phyloP scores from a whole-genome alignment of 2,113 vertebrate genomes.

The Psammodynastes pulverulentus region DNA sequence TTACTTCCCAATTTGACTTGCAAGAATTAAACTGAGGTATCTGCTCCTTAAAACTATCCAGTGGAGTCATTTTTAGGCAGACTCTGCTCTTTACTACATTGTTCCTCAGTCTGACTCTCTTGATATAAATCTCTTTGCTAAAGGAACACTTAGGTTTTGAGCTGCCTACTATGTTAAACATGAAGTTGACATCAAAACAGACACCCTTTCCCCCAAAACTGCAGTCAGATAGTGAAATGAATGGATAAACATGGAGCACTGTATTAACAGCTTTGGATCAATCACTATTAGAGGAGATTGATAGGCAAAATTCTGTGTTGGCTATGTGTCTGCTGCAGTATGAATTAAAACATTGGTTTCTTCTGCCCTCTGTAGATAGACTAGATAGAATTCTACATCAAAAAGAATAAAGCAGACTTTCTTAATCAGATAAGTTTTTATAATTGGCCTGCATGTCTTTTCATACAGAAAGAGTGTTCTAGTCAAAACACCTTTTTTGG shows the following conservation, averaged over 20 bases:
- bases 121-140: neutral
- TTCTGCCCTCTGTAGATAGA: neutral
- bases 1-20: neutral
- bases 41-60: neutral
- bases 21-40: neutral
- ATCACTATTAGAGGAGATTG: neutral
- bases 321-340: neutral
- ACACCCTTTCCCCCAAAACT: neutral
- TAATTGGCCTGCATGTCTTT: neutral
- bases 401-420: neutral
- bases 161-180: neutral
- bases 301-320: neutral
- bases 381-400: neutral
- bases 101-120: neutral
- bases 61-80: neutral
- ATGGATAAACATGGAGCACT: neutral
- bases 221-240: neutral
- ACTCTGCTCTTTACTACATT: neutral
- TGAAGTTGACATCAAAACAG: neutral
- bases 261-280: neutral
- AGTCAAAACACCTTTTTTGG: neutral
- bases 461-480: neutral
- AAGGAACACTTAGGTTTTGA: neutral
- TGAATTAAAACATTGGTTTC: neutral
- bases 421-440: neutral